Evolutionary conservation across 1,140 invertebrate species (phyloP).

Genomic region (Zeugodacus cucurbitae): DNA sequence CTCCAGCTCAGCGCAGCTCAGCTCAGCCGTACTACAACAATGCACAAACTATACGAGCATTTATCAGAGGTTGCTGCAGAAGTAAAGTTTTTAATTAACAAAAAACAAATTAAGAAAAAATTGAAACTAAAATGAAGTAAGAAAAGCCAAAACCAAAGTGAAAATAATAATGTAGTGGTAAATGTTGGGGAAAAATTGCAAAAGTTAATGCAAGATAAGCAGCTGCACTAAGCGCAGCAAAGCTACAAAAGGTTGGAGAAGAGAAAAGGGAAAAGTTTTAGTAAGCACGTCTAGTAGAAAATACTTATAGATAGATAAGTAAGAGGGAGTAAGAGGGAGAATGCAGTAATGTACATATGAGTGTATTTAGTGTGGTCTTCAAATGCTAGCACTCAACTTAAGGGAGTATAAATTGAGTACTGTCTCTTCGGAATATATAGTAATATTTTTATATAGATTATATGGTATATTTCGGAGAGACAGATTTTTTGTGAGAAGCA

Average conservation of each 20-base stretch:
- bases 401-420: too few relatives aligned
- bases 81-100: slow-evolving; percentile 32
- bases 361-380: too few relatives aligned
- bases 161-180: neutral
- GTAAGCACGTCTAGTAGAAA: neutral
- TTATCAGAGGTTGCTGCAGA: neutral
- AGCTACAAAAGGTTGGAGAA: neutral
- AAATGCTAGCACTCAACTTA: too few relatives aligned
- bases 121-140: neutral
- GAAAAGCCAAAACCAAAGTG: neutral
- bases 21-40: neutral
- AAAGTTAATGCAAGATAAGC: slow-evolving; percentile 11
- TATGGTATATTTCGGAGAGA: too few relatives aligned
- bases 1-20: too few relatives aligned
- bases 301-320: too few relatives aligned
- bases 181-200: neutral
- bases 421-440: too few relatives aligned
- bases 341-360: too few relatives aligned
- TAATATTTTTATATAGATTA: too few relatives aligned
- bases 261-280: neutral
- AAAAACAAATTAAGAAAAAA: neutral
- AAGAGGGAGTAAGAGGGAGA: too few relatives aligned
- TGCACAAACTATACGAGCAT: too few relatives aligned
- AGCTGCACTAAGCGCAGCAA: neutral
- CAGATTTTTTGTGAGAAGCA: too few relatives aligned